Base-by-base conservation (phyloP, 2,113 vertebrate species). In the pig (Sus scrofa) region DNA sequence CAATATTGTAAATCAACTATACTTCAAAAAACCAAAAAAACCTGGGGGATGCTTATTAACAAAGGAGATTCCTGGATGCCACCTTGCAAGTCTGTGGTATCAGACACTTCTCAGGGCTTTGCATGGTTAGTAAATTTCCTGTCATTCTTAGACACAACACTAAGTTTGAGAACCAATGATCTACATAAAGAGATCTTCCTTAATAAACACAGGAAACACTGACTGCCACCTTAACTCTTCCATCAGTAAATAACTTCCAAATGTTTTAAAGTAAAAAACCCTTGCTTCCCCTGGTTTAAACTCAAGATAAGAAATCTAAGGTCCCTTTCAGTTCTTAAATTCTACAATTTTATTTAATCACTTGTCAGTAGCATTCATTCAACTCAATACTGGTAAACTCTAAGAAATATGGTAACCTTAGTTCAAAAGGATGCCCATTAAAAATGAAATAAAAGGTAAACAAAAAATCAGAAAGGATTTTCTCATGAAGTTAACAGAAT, bases 361-460 rank as follows among this genome's bases (percentile, higher is more conserved):
- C 26, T 92, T 92, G 50, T 52, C 32, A 34, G 22, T 1, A 92
- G 62, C 19, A 56, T 68, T 87, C 63, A 79, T 91, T 78, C 84
- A 94, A 78, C 1, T 12, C 74, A 91, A 89, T 18, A 86, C 19
- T 91, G 54, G 54, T 63, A 74, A 85, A 94, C 0, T n/a, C 20
- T 87, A 88, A 54, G 18, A 96, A 96, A 91, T 78, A n/a, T 56
- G 16, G 37, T 70, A 78, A 88, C 10, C 54, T 83, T 77, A 86
- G 37, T 95, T 67, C 37, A 87, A 95, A 95, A 93, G 27, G 50
- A 95, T 37, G 60, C 7, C 14, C 73, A 79, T 89, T 63, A 89
- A 37, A 95, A 82, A 92, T 37, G 32, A 86, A 88, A 85, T 63
- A 56, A 32, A 94, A 87, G 13, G 15, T 22, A 95, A 97, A 94